Conservation (phyloP, 2,797 vertebrate genomes). For the Sebastes miniatus region DNA sequence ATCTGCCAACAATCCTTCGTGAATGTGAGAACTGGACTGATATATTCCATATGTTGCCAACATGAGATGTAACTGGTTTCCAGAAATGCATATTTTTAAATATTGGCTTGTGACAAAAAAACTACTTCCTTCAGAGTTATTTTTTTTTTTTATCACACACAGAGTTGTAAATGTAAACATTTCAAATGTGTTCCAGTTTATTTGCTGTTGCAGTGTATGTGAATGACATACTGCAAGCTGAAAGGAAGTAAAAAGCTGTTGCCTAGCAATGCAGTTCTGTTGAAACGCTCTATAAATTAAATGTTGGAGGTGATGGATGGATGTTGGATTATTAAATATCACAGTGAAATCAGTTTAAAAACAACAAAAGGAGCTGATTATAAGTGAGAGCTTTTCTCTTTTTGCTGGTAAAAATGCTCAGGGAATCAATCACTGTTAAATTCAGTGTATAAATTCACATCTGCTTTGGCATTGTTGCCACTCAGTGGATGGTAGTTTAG, state of each 20-base stretch:
- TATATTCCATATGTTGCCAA: conserved; percentile 9
- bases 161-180: too few species aligned
- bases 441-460: conserved; percentile 5
- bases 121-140: too few species aligned
- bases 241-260: background rate
- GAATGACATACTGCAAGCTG: background rate
- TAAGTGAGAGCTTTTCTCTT: background rate
- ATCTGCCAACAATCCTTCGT: conserved; percentile 31
- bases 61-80: background rate
- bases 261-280: background rate
- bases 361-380: background rate
- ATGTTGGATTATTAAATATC: conserved; percentile 12
- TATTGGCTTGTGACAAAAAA: background rate
- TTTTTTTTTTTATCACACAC: too few species aligned
- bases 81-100: background rate
- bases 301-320: background rate
- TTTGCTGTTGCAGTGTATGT: background rate
- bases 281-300: background rate
- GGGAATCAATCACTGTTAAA: background rate
- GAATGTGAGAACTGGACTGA: conserved; percentile 17
- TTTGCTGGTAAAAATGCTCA: background rate
- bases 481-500: background rate
- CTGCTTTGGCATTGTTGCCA: conserved; percentile 1
- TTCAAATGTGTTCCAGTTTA: background rate
- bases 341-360: background rate